Evolutionary conservation across 2,797 vertebrate species (phyloP), one percentile per base, ranked within the genome.

Genomic region (Gallinago solitaria): DNA sequence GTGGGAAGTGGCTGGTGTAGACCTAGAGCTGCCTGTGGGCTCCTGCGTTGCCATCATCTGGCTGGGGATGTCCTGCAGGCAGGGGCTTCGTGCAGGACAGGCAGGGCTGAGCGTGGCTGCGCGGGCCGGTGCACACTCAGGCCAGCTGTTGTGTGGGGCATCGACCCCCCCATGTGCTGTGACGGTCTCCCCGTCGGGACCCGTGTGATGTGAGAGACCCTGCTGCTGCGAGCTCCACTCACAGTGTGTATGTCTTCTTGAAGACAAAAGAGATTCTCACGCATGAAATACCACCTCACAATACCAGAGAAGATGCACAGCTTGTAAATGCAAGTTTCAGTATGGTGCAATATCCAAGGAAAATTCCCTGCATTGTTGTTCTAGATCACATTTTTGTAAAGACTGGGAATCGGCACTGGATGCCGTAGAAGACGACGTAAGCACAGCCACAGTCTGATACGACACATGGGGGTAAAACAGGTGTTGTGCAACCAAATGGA

Each of bases 151-250:
- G 18, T 0, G 4, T 19, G 37, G 27, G 63, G 37, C 50, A 25
- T 39, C 4, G 4, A 6, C 30, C 13, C 47, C 57, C 41, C 4
- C 1, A 8, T 4, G 32, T 24, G 10, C 21, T 2, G 51, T 4
- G 27, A 5, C 45, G 11, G 47, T 21, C 16, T 30, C 48, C 23
- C 33, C 23, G 27, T 12, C 47, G 14, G 69, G 70, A 48, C 45
- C 20, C 23, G 47, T 11, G 47, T 4, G 21, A 11, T 27, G 41
- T 2, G 8, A 61, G 41, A 79, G 56, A 30, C 12, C 15, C 28
- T 0, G 1, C 6, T 51, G 48, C 50, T 61, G 37, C 21, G 21
- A 47, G 47, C 47, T 51, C 25, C 50, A 27, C 25, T 51, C 50
- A 51, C 15, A 1, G 25, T 27, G 50, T 16, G 50, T 27, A 27